phyloP scores from a whole-genome alignment of 2,797 vertebrate genomes.

The Cryptoblepharus egeriae region DNA sequence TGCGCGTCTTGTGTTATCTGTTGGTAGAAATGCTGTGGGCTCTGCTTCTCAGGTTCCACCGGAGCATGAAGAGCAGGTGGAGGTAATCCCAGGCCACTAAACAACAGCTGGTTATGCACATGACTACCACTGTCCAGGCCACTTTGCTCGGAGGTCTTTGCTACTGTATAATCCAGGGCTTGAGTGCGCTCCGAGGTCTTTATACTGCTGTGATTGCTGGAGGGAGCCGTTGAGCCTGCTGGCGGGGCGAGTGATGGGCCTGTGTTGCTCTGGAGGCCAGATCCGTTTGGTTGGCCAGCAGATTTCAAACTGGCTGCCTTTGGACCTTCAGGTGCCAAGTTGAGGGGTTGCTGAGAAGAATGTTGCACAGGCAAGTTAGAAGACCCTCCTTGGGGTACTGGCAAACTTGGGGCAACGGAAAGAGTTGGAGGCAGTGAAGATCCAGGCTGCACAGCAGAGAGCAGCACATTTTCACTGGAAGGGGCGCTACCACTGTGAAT shows the following conservation, averaged over 20 bases:
- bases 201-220: constrained; percentile 40
- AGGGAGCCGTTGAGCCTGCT: constrained; percentile 53
- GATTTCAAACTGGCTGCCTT: constrained; percentile 62
- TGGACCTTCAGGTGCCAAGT: constrained; percentile 79
- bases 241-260: constrained; percentile 63
- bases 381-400: constrained; percentile 31
- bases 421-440: constrained; percentile 63
- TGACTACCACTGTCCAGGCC: too few relatives aligned
- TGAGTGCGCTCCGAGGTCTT: constrained; percentile 67
- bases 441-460: constrained; percentile 58
- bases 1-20: constrained; percentile 92
- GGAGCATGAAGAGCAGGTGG: constrained; percentile 63
- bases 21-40: constrained; percentile 88
- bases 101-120: constrained; percentile 47
- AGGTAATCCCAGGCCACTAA: constrained; percentile 52
- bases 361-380: constrained; percentile 58
- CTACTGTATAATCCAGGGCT: constrained; percentile 87
- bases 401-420: constrained; percentile 68
- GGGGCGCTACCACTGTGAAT: constrained; percentile 59
- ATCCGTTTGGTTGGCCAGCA: constrained; percentile 65
- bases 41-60: constrained; percentile 66
- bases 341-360: constrained; percentile 75
- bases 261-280: constrained; percentile 57
- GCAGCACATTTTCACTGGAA: constrained; percentile 63
- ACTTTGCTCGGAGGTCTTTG: constrained; percentile 79